These are phyloP conservation scores for Bolinopsis microptera DNA, from an alignment of 37 sponge, comb jelly and placozoan species.

Conservation along the genomic window DNA sequence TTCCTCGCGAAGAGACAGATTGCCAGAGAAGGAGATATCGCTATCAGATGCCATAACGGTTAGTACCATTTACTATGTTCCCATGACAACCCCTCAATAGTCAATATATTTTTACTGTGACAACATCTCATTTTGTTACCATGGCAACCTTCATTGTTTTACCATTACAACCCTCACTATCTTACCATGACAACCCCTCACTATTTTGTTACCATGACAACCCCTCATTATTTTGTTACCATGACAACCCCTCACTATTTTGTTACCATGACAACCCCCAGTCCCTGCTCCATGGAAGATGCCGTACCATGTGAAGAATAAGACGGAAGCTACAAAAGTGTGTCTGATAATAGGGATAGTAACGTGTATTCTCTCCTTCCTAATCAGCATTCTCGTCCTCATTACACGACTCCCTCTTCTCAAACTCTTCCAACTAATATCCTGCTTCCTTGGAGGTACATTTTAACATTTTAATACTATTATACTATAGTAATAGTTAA, in stretches of 20 bases:
- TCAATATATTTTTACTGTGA: not conserved
- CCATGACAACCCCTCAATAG: not conserved
- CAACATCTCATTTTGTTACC: not conserved
- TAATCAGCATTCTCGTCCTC: constrained; percentile 42
- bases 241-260: too few relatives aligned
- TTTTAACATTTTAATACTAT: not conserved
- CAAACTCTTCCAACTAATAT: not conserved
- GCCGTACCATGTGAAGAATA: constrained; percentile 33
- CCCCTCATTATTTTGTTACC: too few relatives aligned
- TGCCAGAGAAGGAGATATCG: not conserved
- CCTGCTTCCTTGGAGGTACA: not conserved
- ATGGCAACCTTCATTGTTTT: not conserved
- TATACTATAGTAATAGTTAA: too few relatives aligned
- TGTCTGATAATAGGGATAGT: constrained; percentile 37
- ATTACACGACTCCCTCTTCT: constrained; percentile 10
- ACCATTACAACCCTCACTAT: too few relatives aligned
- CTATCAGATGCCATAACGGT: constrained; percentile 30
- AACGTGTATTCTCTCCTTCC: constrained; percentile 41
- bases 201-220: too few relatives aligned
- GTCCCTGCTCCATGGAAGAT: constrained; percentile 34
- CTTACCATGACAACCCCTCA: too few relatives aligned
- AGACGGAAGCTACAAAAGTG: constrained; percentile 27
- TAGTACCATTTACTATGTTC: not conserved
- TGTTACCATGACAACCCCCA: not conserved
- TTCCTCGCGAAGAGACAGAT: not conserved